A percentile compares a stretch with the other conserved stretches of the same genome.
Evolutionary conservation across 1,140 invertebrate species (phyloP).

Genomic region (Anastatus disparis): DNA sequence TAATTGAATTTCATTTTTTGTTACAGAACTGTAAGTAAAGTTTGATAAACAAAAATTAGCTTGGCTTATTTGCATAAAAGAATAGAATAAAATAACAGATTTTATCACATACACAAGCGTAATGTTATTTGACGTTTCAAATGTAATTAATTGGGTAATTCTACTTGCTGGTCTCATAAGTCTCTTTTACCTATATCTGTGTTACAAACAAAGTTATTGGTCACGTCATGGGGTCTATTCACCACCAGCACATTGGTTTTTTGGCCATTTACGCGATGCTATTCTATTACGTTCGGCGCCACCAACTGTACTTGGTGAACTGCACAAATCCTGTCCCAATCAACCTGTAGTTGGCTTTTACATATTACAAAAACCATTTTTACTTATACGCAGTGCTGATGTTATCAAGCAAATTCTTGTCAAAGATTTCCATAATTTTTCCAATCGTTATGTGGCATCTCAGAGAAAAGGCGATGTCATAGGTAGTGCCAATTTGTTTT

Average conservation of each 20-base stretch:
- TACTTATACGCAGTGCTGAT: slow-evolving; percentile 46
- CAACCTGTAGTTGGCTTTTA: slow-evolving; percentile 50
- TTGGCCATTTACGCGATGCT: slow-evolving; percentile 50
- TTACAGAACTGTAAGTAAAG: no score
- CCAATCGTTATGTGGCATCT: slow-evolving; percentile 55
- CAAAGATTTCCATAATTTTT: slow-evolving; percentile 66
- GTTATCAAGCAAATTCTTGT: slow-evolving; percentile 58
- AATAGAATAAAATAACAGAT: no score
- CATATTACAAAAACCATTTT: slow-evolving; percentile 52
- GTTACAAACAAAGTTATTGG: slow-evolving; percentile 50
- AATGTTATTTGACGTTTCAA: no score
- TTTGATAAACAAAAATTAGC: no score
- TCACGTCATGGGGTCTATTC: slow-evolving; percentile 45
- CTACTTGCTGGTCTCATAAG: not conserved
- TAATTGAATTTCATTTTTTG: no score
- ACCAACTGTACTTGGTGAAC: slow-evolving; percentile 55
- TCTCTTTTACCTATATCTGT: slow-evolving; percentile 39
- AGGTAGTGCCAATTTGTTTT: slow-evolving; percentile 49
- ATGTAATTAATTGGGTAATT: not conserved
- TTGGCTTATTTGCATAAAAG: no score
- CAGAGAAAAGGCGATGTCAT: slow-evolving; percentile 45
- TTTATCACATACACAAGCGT: no score
- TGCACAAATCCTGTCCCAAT: slow-evolving; percentile 38
- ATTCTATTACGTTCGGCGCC: slow-evolving; percentile 39
- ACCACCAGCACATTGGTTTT: slow-evolving; percentile 45